Evolutionary conservation across 1,140 invertebrate species (phyloP).

Genomic region (Venustaconcha ellipsiformis): DNA sequence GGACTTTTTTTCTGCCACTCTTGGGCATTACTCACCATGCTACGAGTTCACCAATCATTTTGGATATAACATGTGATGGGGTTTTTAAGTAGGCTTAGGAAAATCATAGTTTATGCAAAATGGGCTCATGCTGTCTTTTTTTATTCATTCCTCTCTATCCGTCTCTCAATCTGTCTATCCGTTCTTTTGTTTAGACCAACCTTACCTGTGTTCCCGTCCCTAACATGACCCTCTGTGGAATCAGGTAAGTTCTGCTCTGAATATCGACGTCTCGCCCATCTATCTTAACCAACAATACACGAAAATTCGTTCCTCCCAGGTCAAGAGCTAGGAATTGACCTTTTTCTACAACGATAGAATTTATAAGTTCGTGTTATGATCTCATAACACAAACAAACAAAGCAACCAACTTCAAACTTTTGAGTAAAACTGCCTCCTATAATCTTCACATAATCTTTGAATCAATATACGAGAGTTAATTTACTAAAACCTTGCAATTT

Average conservation of each 20-base stretch:
- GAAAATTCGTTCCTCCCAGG: conserved; percentile 98
- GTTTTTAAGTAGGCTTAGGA: no score
- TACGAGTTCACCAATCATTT: no score
- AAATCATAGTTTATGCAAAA: no score
- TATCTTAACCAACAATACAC: conserved; percentile 92
- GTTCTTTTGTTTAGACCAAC: not conserved
- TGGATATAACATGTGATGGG: no score
- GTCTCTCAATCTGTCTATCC: not conserved
- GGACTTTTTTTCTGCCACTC: no score
- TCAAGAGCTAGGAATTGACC: conserved; percentile 98
- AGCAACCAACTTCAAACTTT: conserved; percentile 85
- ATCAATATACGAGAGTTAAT: no score
- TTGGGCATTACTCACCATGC: no score
- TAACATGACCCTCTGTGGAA: conserved; percentile 94
- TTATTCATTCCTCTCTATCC: no score
- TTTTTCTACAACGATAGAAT: conserved; percentile 77
- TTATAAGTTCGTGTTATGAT: conserved; percentile 85
- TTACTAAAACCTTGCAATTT: no score
- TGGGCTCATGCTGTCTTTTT: no score
- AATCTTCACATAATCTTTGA: no score
- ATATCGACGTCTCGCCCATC: conserved; percentile 80
- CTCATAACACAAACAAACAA: conserved; percentile 96
- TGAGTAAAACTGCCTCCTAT: no score
- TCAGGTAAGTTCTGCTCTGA: conserved; percentile 96
- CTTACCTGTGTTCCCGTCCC: conserved; percentile 81